Base-by-base conservation (phyloP, 2,888 invertebrate genomes). In the Ochropleura plecta region DNA sequence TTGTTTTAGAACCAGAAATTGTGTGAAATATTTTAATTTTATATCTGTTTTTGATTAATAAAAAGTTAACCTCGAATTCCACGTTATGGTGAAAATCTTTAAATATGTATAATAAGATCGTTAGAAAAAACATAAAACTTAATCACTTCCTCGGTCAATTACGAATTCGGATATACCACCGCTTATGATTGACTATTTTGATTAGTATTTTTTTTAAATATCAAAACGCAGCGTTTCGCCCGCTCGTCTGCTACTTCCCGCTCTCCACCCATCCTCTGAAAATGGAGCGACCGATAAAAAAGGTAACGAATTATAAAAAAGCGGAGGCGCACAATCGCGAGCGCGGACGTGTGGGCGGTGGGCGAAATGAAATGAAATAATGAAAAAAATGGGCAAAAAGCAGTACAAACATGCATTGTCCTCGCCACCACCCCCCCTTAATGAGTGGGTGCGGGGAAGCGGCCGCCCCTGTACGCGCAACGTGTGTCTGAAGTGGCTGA, bases 221-320 rank as follows among this genome's bases (percentile, higher is more conserved):
- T 10, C 6, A n/a, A 81, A 89, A 77, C 86, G 88, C 86, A 1
- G 89, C 91, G 89, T 87, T 84, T 14, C 0, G 8, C 18, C 85
- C 92, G 94, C 94, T 78, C 90, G 95, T 90, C 75, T 92, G 90
- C 85, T 78, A 77, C 70, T 62, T 71, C 67, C 62, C 76, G 78
- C 89, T 88, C 91, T 89, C 93, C 89, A 92, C 95, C 94, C 95
- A 93, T 95, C 94, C 95, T 95, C 96, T 95, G 96, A 95, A 96
- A 96, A 96, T 96, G 96, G 96, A 95, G 92, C 96, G 95, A 92
- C 96, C 96, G 96, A 96, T 96, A 96, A 96, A 96, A 96, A 96
- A 96, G 95, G 96, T 96, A 96, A 95, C 96, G 96, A 96, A 96
- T 96, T 96, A 96, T 96, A 96, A 96, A 96, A 96, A 96, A 95